phyloP scores from a whole-genome alignment of 2,113 vertebrate species.

The Anseranas semipalmata region DNA sequence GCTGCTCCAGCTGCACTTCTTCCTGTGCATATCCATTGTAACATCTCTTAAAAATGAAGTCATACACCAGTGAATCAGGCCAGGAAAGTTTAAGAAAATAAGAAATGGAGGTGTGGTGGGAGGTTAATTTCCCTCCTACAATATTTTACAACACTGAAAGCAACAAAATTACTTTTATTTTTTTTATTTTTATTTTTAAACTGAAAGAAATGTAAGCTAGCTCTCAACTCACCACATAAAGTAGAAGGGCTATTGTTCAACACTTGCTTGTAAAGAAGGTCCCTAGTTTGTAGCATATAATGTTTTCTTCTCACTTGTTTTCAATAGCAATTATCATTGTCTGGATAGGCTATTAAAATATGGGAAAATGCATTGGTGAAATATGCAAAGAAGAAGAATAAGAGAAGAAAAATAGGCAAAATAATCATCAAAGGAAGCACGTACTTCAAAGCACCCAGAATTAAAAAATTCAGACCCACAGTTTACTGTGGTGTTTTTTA shows the following conservation, averaged over 20 bases:
- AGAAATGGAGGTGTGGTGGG: conserved; percentile 37
- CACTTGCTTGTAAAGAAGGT: neutral
- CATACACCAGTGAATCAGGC: conserved; percentile 39
- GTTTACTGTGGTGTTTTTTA: no score
- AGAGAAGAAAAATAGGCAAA: neutral
- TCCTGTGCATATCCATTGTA: conserved; percentile 6
- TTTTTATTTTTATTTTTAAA: neutral
- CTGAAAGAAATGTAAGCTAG: neutral
- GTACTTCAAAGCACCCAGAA: neutral
- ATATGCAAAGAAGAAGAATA: neutral
- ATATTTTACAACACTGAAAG: conserved; percentile 18
- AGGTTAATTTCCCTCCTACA: conserved; percentile 58
- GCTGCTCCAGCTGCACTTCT: neutral
- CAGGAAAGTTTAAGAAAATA: conserved; percentile 25
- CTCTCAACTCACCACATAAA: neutral
- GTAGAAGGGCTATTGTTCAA: neutral
- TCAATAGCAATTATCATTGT: neutral
- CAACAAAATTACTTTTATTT: neutral
- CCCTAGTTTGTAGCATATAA: neutral
- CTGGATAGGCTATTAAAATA: neutral
- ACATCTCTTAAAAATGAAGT: neutral
- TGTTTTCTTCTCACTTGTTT: neutral
- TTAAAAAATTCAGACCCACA: neutral
- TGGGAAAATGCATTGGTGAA: neutral
- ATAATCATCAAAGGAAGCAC: neutral